Base-by-base conservation (phyloP, 2,113 vertebrate genomes). In the Sinocyclocheilus anshuiensis region DNA sequence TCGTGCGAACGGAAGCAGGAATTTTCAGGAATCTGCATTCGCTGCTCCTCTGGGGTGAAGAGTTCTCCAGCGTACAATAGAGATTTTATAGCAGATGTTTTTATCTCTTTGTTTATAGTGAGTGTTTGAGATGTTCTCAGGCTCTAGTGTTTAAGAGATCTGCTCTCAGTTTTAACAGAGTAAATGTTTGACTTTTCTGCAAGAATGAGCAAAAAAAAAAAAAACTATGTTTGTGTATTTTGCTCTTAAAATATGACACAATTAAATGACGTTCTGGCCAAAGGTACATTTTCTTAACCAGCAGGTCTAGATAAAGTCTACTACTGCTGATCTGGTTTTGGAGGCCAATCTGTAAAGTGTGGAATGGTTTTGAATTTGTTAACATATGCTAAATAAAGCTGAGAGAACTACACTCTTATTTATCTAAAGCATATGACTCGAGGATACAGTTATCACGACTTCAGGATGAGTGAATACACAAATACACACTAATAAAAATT, bases 51-150 rank as follows among this genome's bases (percentile, higher is more conserved):
- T 72, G 33, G 61, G 75, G 61, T 69, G 57, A 67, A 50, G 57
- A 77, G 48, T 72, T 83, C 67, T 83, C 45, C 61, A 72, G 65
- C 65, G 16, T 83, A n/a, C 81, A 50, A 69, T 22, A 83, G 67
- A 83, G 67, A 67, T 83, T 83, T 24, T 22, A 36, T 16, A 55
- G 67, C 67, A 39, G 81, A 50, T 20, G 63, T 57, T 57, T 57
- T 36, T 36, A 22, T 72, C 67, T 83, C 29, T 33, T 55, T 71
- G 22, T 33, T 50, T 36, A 57, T 33, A 55, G 67, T 2, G 1
- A 71, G 36, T 22, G 20, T 42, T 42, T 72, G 69, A 42, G 69
- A 72, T 39, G 33, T 4, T 9, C 33, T 71, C 16, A 18, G 36
- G 67, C 67, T 71, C 33, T 39, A 22, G 69, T 39, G 8, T 72